Evolutionary conservation across 2,888 invertebrate genomes (phyloP).

Genomic region (Drosophila paramelanica): DNA sequence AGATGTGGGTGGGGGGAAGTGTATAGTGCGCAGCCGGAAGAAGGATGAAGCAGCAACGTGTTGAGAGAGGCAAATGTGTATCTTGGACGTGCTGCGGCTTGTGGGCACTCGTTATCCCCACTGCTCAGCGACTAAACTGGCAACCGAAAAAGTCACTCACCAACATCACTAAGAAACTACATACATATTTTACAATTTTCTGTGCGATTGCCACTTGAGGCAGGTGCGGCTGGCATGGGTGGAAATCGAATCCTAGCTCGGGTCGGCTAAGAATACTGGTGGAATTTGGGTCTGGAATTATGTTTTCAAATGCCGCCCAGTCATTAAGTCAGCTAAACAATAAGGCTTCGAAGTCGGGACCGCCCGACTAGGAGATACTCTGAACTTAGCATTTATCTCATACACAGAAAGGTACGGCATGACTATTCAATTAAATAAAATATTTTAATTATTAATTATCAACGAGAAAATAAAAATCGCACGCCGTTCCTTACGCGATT

Average conservation of each 20-base stretch:
- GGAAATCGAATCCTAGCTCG: slow-evolving; percentile 29
- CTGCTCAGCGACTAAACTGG: slow-evolving; percentile 20
- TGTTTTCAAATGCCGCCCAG: not conserved
- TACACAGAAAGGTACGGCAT: no score
- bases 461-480: no score
- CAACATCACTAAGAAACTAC: slow-evolving; percentile 32
- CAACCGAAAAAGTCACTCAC: slow-evolving; percentile 34
- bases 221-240: not conserved
- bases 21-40: slow-evolving; percentile 1
- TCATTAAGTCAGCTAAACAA: not conserved
- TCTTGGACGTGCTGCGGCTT: slow-evolving; percentile 72
- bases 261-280: slow-evolving; percentile 18
- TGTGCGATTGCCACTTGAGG: slow-evolving; percentile 7
- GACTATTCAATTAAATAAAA: no score
- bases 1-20: not conserved
- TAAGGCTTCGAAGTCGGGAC: not conserved
- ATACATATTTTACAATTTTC: slow-evolving; percentile 28
- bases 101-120: slow-evolving; percentile 47
- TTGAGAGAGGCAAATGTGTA: slow-evolving; percentile 71
- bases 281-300: slow-evolving; percentile 1
- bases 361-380: no score
- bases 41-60: slow-evolving; percentile 45
- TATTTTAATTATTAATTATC: no score
- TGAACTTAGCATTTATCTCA: no score
- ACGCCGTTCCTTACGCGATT: no score